Evolutionary conservation across 2,113 vertebrate genomes (phyloP), one percentile per base, ranked within the genome.

Genomic region (Catagonus wagneri): DNA sequence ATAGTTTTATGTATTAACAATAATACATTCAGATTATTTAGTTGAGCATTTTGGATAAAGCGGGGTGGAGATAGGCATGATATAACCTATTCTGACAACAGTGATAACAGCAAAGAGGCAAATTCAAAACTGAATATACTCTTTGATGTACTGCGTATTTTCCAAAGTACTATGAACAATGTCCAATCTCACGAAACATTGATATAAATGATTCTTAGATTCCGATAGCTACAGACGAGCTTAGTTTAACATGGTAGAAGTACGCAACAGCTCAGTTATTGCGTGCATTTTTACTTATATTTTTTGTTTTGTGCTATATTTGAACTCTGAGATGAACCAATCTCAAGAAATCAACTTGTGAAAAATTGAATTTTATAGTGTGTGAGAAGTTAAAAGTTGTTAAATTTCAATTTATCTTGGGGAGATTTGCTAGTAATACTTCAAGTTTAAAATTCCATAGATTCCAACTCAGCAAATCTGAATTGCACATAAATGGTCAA

Each of bases 141-240:
- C 56, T 76, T 71, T 90, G 58, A 93, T 95, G 93, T 90, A 89
- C n/a, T 91, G 84, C 90, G 52, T 7, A 44, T 87, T 89, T 95
- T 94, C 50, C 69, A 84, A 68, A 93, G 13, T 61, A 27, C 34
- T 71, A 44, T 87, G 52, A 88, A 63, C 32, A 83, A 50, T 71
- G 75, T 54, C 36, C 15, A 71, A 52, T 63, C 27, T 93, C 60
- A 61, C 39, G n/a, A 90, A 69, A 69, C 69, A 84, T 10, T 78
- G 56, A 56, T 71, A 60, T 71, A 54, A 94, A 84, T 90, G 94
- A 94, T 88, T 74, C 58, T 71, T 58, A 52, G 29, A 65, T 69
- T 58, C 56, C 89, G 54, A 52, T 29, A 87, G 65, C 61, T 60
- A 50, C 3, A 52, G 22, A 94, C 27, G 20, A 92, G n/a, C 27